phyloP scores from a whole-genome alignment of 2,888 invertebrate species.

The Philhelius pedissequus region DNA sequence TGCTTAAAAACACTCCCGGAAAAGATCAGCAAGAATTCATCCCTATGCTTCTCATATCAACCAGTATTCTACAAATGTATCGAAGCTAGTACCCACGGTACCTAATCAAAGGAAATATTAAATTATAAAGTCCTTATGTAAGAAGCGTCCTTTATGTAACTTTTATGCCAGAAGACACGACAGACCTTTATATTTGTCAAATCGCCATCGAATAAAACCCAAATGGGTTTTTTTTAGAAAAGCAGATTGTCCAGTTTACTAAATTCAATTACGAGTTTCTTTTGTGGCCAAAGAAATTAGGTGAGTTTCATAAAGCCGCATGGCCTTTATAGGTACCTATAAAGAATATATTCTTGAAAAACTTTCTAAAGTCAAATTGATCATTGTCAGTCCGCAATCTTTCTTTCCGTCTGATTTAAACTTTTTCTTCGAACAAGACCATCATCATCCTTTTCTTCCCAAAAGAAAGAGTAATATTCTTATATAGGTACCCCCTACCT shows the following conservation, averaged over 20 bases:
- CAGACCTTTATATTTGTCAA: too few relatives aligned
- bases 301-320: background rate
- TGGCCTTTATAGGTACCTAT: background rate
- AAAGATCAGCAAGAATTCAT: too few relatives aligned
- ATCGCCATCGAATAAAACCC: background rate
- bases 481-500: slow-evolving; percentile 12
- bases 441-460: background rate
- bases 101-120: too few relatives aligned
- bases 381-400: slow-evolving; percentile 51
- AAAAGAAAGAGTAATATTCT: background rate
- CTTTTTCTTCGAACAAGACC: slow-evolving; percentile 11
- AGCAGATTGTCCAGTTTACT: background rate
- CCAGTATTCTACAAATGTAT: too few relatives aligned
- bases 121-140: too few relatives aligned
- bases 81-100: too few relatives aligned
- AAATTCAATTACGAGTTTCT: slow-evolving; percentile 9
- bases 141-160: too few relatives aligned
- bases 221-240: background rate
- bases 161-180: too few relatives aligned
- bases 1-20: too few relatives aligned
- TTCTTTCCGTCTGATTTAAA: background rate
- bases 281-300: slow-evolving; percentile 1
- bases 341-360: background rate
- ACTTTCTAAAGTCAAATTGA: slow-evolving; percentile 26
- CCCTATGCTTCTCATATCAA: too few relatives aligned